Conservation (phyloP, 1,140 invertebrate genomes). For the Ostrea denselamellosa region DNA sequence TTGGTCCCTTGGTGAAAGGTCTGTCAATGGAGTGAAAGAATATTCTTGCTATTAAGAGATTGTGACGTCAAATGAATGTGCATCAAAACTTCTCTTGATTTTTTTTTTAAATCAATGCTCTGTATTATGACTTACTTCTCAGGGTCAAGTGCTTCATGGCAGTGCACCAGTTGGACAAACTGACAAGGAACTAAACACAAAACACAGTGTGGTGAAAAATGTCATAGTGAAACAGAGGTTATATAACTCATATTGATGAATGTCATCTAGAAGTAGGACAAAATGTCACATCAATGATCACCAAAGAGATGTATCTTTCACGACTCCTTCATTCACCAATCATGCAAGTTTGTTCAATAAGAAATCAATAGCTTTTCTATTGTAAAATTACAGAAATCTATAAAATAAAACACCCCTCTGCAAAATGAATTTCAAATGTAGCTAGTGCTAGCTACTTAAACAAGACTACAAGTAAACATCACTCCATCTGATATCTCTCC, state of each 20-base stretch:
- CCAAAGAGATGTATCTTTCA: background rate
- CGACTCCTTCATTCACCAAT: background rate
- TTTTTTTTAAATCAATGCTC: background rate
- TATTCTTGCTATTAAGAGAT: no score
- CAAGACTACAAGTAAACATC: no score
- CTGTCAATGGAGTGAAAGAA: constrained; percentile 39
- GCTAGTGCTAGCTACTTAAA: no score
- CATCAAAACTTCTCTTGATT: no score
- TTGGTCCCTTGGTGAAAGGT: constrained; percentile 51
- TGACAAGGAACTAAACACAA: constrained; percentile 64
- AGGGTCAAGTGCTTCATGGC: background rate
- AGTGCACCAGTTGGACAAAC: constrained; percentile 61
- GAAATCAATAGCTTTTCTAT: background rate
- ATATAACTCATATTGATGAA: background rate
- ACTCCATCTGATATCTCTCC: no score
- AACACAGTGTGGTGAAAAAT: background rate
- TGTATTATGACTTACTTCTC: background rate
- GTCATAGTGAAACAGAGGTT: background rate
- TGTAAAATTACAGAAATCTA: no score
- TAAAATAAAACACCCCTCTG: no score
- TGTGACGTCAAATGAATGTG: no score
- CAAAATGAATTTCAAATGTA: no score
- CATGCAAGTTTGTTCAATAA: background rate
- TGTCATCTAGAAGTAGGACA: no score
- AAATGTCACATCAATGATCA: no score